A percentile compares a stretch with the other conserved stretches of the same genome.
These are phyloP conservation scores for Camponotus fellah DNA, from an alignment of 2,888 invertebrate species.

Conservation along the genomic window DNA sequence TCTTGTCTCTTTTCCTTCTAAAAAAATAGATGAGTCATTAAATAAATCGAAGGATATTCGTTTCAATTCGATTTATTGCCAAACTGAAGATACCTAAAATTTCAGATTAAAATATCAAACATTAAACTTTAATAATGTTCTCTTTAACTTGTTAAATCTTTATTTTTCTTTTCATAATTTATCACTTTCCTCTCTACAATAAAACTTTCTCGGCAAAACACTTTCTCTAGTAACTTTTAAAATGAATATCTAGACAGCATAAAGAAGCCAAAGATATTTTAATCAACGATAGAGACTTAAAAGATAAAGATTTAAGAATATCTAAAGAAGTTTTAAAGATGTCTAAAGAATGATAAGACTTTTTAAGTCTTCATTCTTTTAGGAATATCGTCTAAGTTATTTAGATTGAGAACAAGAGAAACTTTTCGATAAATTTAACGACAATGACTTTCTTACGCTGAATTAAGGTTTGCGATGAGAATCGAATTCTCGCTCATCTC, in stretches of 20 bases:
- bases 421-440: not conserved
- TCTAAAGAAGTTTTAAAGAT: no score
- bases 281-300: no score
- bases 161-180: not conserved
- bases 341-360: no score
- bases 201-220: not conserved
- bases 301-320: no score
- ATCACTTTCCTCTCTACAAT: not conserved
- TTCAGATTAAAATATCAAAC: not conserved
- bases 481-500: slow-evolving; percentile 46
- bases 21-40: slow-evolving; percentile 64
- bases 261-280: no score
- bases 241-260: not conserved
- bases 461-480: slow-evolving; percentile 31
- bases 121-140: not conserved
- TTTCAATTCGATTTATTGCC: slow-evolving; percentile 9
- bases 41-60: slow-evolving; percentile 63
- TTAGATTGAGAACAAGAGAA: not conserved
- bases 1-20: slow-evolving; percentile 38
- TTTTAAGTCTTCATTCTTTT: no score
- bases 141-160: not conserved
- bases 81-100: not conserved
- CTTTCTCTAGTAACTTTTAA: not conserved
- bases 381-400: no score
- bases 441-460: not conserved